Evolutionary conservation across 1,140 invertebrate genomes (phyloP).

Genomic region (Drosophila sp.): DNA sequence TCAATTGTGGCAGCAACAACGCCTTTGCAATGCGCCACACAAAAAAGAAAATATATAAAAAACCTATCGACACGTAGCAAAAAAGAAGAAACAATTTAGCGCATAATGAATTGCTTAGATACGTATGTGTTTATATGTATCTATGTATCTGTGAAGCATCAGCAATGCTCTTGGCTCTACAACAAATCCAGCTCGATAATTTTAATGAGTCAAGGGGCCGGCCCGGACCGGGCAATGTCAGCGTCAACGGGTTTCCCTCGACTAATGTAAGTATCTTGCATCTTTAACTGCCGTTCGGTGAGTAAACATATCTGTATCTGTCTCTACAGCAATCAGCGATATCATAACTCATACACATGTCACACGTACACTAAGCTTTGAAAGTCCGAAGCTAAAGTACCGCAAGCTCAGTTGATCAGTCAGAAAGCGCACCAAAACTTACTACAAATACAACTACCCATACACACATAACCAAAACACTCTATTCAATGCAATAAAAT

Average conservation of each 20-base stretch:
- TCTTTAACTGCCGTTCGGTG: not conserved
- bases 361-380: not conserved
- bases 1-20: constrained; percentile 49
- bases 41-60: constrained; percentile 3
- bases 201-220: constrained; percentile 64
- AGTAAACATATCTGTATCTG: not conserved
- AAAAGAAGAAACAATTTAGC: constrained; percentile 65
- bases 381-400: not conserved
- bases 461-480: too few species aligned
- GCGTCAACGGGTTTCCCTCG: constrained; percentile 21
- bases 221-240: constrained; percentile 39
- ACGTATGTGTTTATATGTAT: constrained; percentile 10
- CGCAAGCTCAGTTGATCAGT: not conserved
- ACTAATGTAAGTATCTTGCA: constrained; percentile 18
- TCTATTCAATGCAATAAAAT: too few species aligned
- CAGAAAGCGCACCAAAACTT: not conserved
- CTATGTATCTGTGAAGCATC: constrained; percentile 8
- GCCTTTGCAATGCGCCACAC: constrained; percentile 16
- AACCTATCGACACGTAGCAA: constrained; percentile 2
- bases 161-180: constrained; percentile 18
- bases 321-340: not conserved
- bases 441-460: too few species aligned
- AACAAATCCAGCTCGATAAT: constrained; percentile 64
- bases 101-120: constrained; percentile 66
- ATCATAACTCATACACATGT: constrained; percentile 1